phyloP scores from a whole-genome alignment of 2,113 vertebrate species.

The Puntigrus tetrazona region DNA sequence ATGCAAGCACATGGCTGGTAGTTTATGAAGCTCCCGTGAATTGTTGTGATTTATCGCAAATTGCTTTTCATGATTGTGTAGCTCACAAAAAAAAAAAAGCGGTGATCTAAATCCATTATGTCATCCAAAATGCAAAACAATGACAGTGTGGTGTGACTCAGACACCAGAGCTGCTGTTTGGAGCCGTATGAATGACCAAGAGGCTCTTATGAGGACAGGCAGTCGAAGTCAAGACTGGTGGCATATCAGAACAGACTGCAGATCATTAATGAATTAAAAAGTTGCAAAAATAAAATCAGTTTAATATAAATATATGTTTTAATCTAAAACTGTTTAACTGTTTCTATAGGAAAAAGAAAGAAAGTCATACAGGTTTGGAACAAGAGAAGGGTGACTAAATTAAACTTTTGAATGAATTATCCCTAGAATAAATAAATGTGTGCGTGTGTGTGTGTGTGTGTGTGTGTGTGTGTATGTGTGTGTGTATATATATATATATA shows the following conservation, averaged over 20 bases:
- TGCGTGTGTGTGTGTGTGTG: too few relatives aligned
- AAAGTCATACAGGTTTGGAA: too few relatives aligned
- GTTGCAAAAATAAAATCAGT: neutral
- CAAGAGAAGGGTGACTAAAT: too few relatives aligned
- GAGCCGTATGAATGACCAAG: conserved; percentile 2
- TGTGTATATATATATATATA: too few relatives aligned
- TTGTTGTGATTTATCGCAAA: conserved; percentile 33
- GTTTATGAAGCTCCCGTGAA: conserved; percentile 26
- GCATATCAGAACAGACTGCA: neutral
- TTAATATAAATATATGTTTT: too few relatives aligned
- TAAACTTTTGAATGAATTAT: too few relatives aligned
- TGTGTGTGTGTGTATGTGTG: too few relatives aligned
- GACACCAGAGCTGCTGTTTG: neutral
- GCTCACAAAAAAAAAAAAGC: neutral
- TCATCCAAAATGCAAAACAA: conserved; percentile 40
- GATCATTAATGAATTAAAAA: neutral
- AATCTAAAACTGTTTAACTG: neutral
- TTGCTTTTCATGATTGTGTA: conserved; percentile 19
- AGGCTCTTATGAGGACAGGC: neutral
- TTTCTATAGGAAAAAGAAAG: too few relatives aligned
- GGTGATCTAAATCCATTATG: conserved; percentile 31
- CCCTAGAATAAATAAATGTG: too few relatives aligned
- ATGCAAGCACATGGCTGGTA: neutral
- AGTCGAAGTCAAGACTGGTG: neutral
- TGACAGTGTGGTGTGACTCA: neutral